Evolutionary conservation across 2,888 invertebrate genomes (phyloP).

Genomic region (Epiblema foenella): DNA sequence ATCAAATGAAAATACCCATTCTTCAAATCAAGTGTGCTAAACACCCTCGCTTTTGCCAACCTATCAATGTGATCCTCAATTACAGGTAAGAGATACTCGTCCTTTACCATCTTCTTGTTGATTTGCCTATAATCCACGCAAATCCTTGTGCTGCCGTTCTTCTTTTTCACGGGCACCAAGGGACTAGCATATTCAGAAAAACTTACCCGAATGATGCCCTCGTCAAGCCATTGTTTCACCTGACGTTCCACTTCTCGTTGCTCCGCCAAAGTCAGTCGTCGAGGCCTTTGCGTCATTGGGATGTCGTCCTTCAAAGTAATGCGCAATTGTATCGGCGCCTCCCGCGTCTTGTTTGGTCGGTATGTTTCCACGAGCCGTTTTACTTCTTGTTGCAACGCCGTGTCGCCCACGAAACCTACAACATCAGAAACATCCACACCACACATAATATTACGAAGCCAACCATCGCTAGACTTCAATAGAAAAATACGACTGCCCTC

Average conservation of each 20-base stretch:
- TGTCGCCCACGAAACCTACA: too few species aligned
- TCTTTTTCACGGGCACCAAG: conserved; percentile 8
- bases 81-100: not conserved
- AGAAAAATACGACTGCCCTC: too few species aligned
- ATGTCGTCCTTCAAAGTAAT: conserved; percentile 1
- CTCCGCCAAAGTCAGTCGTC: too few species aligned
- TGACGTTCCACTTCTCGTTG: not conserved
- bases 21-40: conserved; percentile 1
- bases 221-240: conserved; percentile 9
- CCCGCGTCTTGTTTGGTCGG: not conserved
- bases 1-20: too few species aligned
- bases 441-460: too few species aligned
- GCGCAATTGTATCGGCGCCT: not conserved
- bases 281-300: not conserved
- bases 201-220: conserved; percentile 8
- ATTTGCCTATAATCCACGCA: conserved; percentile 11
- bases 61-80: not conserved
- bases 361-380: not conserved
- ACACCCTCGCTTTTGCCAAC: not conserved
- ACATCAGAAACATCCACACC: too few species aligned
- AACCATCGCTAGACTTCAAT: too few species aligned
- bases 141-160: conserved; percentile 6
- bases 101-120: conserved; percentile 3
- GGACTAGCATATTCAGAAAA: conserved; percentile 27
- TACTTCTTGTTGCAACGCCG: too few species aligned